phyloP scores from a whole-genome alignment of 1,140 invertebrate genomes.

The Pissodes strobi region DNA sequence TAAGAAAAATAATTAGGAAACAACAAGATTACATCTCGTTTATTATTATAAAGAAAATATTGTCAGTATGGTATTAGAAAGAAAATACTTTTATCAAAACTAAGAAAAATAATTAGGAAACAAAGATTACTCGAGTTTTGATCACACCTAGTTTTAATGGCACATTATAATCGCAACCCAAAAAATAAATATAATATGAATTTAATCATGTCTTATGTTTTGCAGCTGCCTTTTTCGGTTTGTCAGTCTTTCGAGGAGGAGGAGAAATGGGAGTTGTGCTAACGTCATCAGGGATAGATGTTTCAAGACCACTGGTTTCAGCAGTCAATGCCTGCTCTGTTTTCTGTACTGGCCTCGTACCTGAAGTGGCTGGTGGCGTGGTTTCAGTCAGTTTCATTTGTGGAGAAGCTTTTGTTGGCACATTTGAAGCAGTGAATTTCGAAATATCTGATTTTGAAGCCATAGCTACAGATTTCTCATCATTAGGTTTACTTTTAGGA shows the following conservation, averaged over 20 bases:
- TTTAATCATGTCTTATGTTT: conserved; percentile 21
- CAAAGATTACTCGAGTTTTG: conserved; percentile 14
- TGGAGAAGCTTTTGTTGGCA: too few relatives aligned
- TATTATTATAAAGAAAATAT: too few relatives aligned
- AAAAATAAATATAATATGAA: background rate
- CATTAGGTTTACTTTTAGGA: background rate
- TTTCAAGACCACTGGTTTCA: background rate
- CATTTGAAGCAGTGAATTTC: background rate
- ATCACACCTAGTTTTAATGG: conserved; percentile 26
- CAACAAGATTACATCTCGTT: too few relatives aligned
- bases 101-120: conserved; percentile 26
- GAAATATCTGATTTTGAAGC: background rate
- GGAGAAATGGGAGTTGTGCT: conserved; percentile 15
- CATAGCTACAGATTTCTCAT: background rate
- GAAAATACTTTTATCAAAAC: conserved; percentile 26
- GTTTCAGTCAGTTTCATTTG: conserved; percentile 3
- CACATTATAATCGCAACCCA: conserved; percentile 13
- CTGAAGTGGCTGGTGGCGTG: conserved; percentile 14
- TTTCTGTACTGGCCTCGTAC: conserved; percentile 1
- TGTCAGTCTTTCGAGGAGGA: conserved; percentile 24
- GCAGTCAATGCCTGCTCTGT: conserved; percentile 5
- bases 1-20: too few relatives aligned
- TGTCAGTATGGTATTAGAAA: too few relatives aligned
- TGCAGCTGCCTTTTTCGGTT: conserved; percentile 16
- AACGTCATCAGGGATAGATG: conserved; percentile 1